Evolutionary conservation across 2,888 invertebrate species (phyloP), one percentile per base, ranked within the genome.

Genomic region (Xiphydria camelus): DNA sequence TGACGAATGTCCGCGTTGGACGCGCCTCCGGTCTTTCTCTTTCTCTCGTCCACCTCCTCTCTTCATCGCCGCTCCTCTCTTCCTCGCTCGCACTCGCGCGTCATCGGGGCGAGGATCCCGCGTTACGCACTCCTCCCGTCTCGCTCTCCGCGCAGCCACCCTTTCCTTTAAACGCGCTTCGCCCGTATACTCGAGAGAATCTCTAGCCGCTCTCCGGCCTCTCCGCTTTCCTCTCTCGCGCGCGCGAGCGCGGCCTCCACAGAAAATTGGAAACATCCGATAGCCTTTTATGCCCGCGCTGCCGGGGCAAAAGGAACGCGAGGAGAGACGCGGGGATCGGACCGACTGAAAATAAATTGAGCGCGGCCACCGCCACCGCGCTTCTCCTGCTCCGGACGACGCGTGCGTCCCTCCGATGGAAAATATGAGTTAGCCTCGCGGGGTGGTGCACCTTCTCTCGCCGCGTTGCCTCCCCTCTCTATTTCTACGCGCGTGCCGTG

Each of bases 1-100:
- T 72, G 73, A 73, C 73, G 73, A 73, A 73, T 73, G 73, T 72
- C 71, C 72, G 66, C 66, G 71, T 73, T 73, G 67, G 71, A 71
- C 66, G 73, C 72, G 73, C 72, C 66, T n/a, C n/a, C n/a, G n/a
- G n/a, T n/a, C n/a, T n/a, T n/a, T 64, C 64, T 65, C 62, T 62
- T 62, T 49, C 39, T 42, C 25, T 40, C 42, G 35, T 43, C 35
- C 34, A 37, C 32, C 49, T 41, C 42, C 34, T 20, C 43, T 44
- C 23, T 33, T 33, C 20, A n/a, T 26, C 33, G 31, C 29, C 26
- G n/a, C 14, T 26, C 26, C 29, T 34, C 34, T 25, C 35, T 36
- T 21, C 20, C 12, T 20, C 6, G 12, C n/a, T 29, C 29, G 12
- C 29, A 12, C 10, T 1, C 26, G 7, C 14, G 14, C 26, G 4